Evolutionary conservation across 2,797 vertebrate species (phyloP).

Genomic region (Sebastes melanostomus): DNA sequence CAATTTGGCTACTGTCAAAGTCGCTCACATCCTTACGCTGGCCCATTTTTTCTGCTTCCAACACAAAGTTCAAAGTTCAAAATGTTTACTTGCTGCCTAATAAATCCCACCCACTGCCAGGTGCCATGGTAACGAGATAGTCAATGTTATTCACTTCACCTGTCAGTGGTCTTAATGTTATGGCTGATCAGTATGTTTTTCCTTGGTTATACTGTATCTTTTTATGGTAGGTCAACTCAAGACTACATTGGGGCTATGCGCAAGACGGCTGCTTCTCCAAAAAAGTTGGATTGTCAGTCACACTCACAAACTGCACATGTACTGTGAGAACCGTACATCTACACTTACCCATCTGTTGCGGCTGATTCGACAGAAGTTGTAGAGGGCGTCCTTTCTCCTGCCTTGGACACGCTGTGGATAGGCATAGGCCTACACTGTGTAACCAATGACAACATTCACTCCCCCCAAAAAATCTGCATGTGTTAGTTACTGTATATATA

Average conservation of each 20-base stretch:
- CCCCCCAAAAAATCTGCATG: no score
- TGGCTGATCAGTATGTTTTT: background rate
- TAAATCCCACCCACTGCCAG: no score
- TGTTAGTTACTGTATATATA: background rate
- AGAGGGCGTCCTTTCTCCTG: constrained; percentile 50
- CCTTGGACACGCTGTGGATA: constrained; percentile 61
- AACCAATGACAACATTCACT: background rate
- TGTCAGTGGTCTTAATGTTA: background rate
- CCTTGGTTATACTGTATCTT: background rate
- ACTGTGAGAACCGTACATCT: background rate
- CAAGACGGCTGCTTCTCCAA: background rate
- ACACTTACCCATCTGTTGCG: constrained; percentile 60
- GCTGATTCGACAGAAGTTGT: constrained; percentile 48
- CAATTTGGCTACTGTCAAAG: no score
- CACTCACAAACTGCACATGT: background rate
- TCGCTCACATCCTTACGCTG: no score
- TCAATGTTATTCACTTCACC: no score
- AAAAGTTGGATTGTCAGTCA: background rate
- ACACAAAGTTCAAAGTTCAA: no score
- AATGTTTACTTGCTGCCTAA: no score
- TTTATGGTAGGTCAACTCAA: background rate
- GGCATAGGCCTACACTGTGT: background rate
- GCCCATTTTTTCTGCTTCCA: no score
- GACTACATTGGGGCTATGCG: no score
- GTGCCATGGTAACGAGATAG: no score